Base-by-base conservation (phyloP, 1,140 invertebrate genomes). In the Stegodyphus mimosarum region DNA sequence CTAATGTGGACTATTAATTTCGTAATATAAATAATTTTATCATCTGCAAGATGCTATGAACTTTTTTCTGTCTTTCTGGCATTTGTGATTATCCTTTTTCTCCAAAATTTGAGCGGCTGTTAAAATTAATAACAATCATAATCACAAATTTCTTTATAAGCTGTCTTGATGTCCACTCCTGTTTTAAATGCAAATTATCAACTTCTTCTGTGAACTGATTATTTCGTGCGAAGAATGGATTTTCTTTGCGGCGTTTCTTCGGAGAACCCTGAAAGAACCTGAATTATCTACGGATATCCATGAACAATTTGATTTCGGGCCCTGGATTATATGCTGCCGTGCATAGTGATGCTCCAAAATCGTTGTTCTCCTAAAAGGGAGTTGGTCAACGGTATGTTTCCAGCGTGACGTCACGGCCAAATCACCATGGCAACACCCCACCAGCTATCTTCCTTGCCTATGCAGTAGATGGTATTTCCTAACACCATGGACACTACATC, bases 371-470 rank as follows among this genome's bases (percentile, higher is more conserved):
- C 76, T 78, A 49, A 69, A 78, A 78, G 64, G 50, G 78, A 72
- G 79, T 73, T 81, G 70, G 69, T 81, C 79, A 81, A 81, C 18
- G 70, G 69, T 70, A 73, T 81, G 79, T 73, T 81, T 81, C 79
- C 79, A 63, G 79, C 55, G 73, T 81, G 79, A 81, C 79, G 79
- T 81, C 79, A 81, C 55, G 33, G 13, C 11, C 53, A 81, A 73
- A 51, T 81, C 79, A 64, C 79, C 79, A 81, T 81, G 52, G 79
- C 79, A 81, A 81, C 79, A 60, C 70, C 79, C 79, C 79, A 73
- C 79, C 18, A 80, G 78, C 52, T 80, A 55, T 63, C 69, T 80
- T 64, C 79, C 79, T 73, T 80, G 79, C 55, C n/a, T 64, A 64
- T 64, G 49, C 79, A 81, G 64, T 73, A 64, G 48, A 73, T 63